Evolutionary conservation across 2,113 vertebrate species (phyloP).

Genomic region (Athene noctua): DNA sequence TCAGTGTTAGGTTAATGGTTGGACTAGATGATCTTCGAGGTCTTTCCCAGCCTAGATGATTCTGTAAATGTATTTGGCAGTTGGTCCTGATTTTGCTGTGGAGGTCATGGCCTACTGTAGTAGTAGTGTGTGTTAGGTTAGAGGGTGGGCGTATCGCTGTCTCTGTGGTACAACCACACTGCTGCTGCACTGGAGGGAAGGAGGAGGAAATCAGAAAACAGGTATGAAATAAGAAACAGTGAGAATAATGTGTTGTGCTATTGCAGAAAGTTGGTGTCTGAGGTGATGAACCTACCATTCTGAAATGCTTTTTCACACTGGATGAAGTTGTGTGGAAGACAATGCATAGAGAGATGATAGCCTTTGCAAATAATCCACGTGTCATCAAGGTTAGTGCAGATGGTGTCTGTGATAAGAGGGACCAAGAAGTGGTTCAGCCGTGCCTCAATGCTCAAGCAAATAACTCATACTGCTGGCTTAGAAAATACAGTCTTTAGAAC

Average conservation of each 20-base stretch:
- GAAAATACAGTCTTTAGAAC: neutral
- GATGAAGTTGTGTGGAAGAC: neutral
- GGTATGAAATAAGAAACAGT: neutral
- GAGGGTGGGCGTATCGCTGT: neutral
- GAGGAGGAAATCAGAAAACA: neutral
- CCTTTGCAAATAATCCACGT: neutral
- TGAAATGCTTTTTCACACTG: neutral
- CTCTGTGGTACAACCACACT: neutral
- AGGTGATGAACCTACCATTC: neutral
- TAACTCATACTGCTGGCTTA: neutral
- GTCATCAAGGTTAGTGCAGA: neutral
- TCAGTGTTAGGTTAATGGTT: too few species aligned
- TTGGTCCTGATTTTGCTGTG: neutral
- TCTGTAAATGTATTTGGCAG: neutral
- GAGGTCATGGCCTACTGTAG: neutral
- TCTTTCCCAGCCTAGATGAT: too few species aligned
- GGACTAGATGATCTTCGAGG: too few species aligned
- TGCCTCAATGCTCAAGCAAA: neutral
- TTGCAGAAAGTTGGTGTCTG: neutral
- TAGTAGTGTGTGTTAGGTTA: neutral
- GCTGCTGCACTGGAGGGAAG: neutral
- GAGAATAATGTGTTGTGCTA: neutral
- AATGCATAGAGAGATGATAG: neutral
- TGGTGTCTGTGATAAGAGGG: neutral
- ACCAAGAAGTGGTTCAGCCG: neutral